Evolutionary conservation across 2,888 invertebrate species (phyloP), one percentile per base, ranked within the genome.

Genomic region (Schizotus pectinicornis): DNA sequence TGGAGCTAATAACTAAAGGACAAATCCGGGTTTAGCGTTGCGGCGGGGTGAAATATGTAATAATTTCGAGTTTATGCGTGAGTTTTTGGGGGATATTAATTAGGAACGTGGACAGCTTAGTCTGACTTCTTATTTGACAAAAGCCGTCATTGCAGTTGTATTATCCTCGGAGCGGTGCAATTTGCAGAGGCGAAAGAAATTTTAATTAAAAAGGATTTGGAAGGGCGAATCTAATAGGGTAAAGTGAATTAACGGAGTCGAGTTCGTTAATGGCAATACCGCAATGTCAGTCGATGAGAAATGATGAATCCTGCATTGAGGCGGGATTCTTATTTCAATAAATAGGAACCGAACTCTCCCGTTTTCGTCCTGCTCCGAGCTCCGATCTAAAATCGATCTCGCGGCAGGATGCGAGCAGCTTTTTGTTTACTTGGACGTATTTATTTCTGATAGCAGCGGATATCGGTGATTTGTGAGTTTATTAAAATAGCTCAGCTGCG

Each of bases 391-490:
- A 62, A 64, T 62, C 56, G 59, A 62, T 64, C 52, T 56, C 48
- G 41, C 53, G 42, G 55, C 57, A 52, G 51, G 57, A 57, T 57
- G 61, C 49, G 59, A 58, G 43, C 60, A 59, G 54, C 47, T 58
- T 64, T 64, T 64, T 59, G 57, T 61, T 60, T 57, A 55, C 54
- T 58, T 58, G 45, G 39, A 37, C 42, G 61, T 64, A 64, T 64
- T 61, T 59, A 64, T 61, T 61, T 64, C 56, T 51, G 52, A 64
- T 62, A 60, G 55, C 49, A 46, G 35, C 50, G 55, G 55, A 65
- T 63, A 61, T 59, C 46, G 53, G 56, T 61, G 63, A 65, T 63
- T 65, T 65, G 63, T 60, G 63, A 63, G 62, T 63, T 61, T 59
- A 63, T 63, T 65, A 61, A 59, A 63, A 57, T 61, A 51, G 58